Evolutionary conservation across 2,113 vertebrate genomes (phyloP), one percentile per base, ranked within the genome.

Genomic region (Ctenomys sociabilis): DNA sequence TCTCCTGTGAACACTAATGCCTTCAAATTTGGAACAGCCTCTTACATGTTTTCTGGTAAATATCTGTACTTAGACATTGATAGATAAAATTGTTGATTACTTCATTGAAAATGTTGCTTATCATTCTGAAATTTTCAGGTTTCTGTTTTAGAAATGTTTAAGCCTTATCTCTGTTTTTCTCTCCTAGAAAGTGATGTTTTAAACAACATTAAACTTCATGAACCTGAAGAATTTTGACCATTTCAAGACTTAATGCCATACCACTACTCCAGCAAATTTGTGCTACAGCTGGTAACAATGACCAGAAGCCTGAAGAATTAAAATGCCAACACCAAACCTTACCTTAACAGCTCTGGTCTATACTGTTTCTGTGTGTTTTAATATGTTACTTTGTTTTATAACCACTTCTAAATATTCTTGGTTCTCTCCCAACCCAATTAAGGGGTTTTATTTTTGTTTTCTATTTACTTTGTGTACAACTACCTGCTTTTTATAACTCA

Each of bases 371-470:
- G 94, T 70, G 72, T 95, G 97, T 98, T 97, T 97, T 98, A 97
- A 95, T 97, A 98, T 94, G 96, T 98, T 98, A 84, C 94, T 96
- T 98, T 98, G 97, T 97, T 97, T 98, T 98, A 98, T 98, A 99
- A 99, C 99, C 99, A 99, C 99, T 99, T 99, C 98, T 98, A 99
- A 99, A 99, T 99, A 98, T 98, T 98, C 95, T 97, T 99, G 98
- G 98, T 93, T 97, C 97, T 82, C 98, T 98, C 92, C 98, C 97
- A 97, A 98, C 93, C 97, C 96, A 95, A 97, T 68, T 90, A 97
- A 97, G 94, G 97, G 81, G 57, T 37, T 93, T 95, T 97, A 81
- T 92, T 98, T 98, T 98, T 98, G 94, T 94, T 94, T 96, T 52
- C 64, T 75, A 61, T 90, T 95, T 96, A 97, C 98, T 98, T 98